These are phyloP conservation scores for Pseudolaguvia tuberculata DNA, from an alignment of 2,113 vertebrate species.

Conservation along the genomic window DNA sequence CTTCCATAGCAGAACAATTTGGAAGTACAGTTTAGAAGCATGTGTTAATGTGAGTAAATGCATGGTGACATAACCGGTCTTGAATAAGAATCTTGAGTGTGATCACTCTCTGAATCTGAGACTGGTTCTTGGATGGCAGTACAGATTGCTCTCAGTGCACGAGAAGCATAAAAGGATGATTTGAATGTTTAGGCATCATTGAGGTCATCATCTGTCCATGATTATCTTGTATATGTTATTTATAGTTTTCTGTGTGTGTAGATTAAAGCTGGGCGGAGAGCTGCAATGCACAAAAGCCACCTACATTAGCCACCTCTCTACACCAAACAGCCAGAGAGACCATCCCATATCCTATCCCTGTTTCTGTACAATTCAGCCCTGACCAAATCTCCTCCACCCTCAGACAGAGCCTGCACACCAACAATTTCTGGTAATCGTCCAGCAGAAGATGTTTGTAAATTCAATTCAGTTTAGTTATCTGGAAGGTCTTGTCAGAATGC, in stretches of 20 bases:
- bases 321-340: slow-evolving; percentile 74
- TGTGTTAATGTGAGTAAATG: slow-evolving; percentile 31
- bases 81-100: slow-evolving; percentile 7
- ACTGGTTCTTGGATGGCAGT: background rate
- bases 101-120: background rate
- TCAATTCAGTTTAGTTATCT: background rate
- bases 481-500: background rate
- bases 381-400: slow-evolving; percentile 77
- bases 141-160: slow-evolving; percentile 25
- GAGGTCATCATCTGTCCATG: slow-evolving; percentile 3
- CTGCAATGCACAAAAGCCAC: slow-evolving; percentile 90
- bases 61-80: slow-evolving; percentile 33
- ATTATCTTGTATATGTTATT: slow-evolving; percentile 27
- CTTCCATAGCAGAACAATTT: background rate
- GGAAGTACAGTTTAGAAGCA: slow-evolving; percentile 16
- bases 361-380: slow-evolving; percentile 61
- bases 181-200: background rate
- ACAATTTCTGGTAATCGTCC: slow-evolving; percentile 38
- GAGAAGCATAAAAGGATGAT: slow-evolving; percentile 13
- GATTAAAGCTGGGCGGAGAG: slow-evolving; percentile 94
- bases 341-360: slow-evolving; percentile 5
- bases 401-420: slow-evolving; percentile 17
- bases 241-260: slow-evolving; percentile 53
- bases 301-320: slow-evolving; percentile 92
- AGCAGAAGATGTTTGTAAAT: background rate